Evolutionary conservation across 1,140 invertebrate genomes (phyloP).

Genomic region (Drosophila arizonae): DNA sequence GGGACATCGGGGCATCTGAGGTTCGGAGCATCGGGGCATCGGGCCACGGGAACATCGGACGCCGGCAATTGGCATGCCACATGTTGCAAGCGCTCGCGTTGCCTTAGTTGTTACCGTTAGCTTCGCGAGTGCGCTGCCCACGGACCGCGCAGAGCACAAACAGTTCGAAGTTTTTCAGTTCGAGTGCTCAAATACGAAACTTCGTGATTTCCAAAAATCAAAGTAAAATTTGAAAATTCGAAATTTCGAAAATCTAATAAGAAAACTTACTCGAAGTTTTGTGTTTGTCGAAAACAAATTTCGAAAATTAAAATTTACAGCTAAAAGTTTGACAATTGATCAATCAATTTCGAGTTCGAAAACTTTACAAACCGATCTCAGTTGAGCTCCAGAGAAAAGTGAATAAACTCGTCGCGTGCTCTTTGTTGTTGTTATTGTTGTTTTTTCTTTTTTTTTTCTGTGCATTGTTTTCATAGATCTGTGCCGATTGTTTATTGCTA

Average conservation of each 20-base stretch:
- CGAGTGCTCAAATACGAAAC: background rate
- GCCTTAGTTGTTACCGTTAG: slow-evolving; percentile 72
- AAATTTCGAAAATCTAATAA: background rate
- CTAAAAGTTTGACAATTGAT: background rate
- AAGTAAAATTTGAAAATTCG: background rate
- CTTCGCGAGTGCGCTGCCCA: slow-evolving; percentile 59
- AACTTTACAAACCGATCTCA: slow-evolving; percentile 13
- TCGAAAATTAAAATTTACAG: slow-evolving; percentile 1
- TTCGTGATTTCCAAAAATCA: background rate
- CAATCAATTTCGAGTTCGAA: no score
- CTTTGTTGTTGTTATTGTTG: background rate
- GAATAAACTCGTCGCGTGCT: background rate
- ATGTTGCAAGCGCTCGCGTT: slow-evolving; percentile 63
- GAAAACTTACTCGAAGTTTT: background rate
- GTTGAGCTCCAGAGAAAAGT: background rate
- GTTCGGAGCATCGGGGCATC: slow-evolving; percentile 1
- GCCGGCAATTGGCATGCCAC: slow-evolving; percentile 49
- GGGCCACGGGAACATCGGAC: slow-evolving; percentile 2
- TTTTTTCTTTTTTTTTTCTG: background rate
- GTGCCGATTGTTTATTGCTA: slow-evolving; percentile 26
- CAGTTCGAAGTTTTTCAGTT: background rate
- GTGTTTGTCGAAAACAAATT: background rate
- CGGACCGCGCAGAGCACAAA: slow-evolving; percentile 25
- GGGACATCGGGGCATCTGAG: background rate
- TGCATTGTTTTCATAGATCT: slow-evolving; percentile 2